A percentile compares a stretch with the other conserved stretches of the same genome.
Evolutionary conservation across 1,140 invertebrate species (phyloP).

Genomic region (Eueides isabella): DNA sequence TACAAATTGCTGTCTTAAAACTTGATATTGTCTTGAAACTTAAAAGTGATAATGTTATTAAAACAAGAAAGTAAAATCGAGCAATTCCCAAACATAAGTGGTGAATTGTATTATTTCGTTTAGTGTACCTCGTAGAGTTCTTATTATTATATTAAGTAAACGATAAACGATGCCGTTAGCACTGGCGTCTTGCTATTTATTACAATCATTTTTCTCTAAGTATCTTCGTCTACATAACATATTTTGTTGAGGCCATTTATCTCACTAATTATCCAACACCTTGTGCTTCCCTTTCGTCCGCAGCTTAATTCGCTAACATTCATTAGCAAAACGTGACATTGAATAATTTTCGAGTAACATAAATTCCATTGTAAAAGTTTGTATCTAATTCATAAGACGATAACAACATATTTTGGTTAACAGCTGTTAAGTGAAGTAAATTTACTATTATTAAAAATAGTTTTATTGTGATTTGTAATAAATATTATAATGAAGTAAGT

Average conservation of each 20-base stretch:
- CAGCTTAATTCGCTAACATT: not conserved
- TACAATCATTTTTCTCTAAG: not conserved
- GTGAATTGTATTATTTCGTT: no score
- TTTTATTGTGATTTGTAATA: no score
- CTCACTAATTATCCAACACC: not conserved
- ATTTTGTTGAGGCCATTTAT: slow-evolving; percentile 8
- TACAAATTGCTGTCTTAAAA: no score
- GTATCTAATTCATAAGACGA: not conserved
- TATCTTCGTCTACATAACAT: not conserved
- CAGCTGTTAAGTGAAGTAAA: not conserved
- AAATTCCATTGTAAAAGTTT: not conserved
- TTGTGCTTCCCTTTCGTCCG: slow-evolving; percentile 3
- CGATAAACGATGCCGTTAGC: not conserved
- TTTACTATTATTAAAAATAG: no score
- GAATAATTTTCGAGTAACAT: not conserved
- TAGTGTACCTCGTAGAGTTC: no score
- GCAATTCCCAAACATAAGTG: no score
- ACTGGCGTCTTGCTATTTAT: not conserved
- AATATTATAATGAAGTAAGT: no score
- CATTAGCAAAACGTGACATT: not conserved
- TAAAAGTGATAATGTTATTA: no score
- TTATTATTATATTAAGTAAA: not conserved
- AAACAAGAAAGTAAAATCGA: no score
- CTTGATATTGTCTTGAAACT: no score
- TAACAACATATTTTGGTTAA: not conserved